Evolutionary conservation across 2,113 vertebrate species (phyloP).

Genomic region (Mus pahari): DNA sequence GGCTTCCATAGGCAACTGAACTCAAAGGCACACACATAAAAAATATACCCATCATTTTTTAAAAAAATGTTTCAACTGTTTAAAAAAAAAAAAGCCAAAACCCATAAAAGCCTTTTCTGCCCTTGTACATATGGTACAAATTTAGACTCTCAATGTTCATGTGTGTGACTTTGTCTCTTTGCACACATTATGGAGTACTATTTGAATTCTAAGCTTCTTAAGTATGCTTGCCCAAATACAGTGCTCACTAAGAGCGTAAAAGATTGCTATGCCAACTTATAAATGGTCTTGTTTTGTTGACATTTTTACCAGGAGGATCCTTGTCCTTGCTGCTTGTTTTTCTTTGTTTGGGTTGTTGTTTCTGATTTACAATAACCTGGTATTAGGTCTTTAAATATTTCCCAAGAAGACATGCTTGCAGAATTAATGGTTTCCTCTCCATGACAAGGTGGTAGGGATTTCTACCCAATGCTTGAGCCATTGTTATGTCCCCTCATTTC

Average conservation of each 20-base stretch:
- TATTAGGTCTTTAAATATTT: background rate
- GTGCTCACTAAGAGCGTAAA: background rate
- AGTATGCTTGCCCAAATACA: background rate
- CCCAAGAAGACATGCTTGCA: slow-evolving; percentile 12
- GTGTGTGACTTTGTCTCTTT: background rate
- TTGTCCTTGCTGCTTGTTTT: background rate
- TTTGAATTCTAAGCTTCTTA: background rate
- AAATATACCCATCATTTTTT: background rate
- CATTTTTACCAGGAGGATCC: background rate
- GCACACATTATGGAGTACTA: background rate
- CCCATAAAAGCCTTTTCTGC: background rate
- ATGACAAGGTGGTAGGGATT: slow-evolving; percentile 14
- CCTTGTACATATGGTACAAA: background rate
- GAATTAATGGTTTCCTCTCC: slow-evolving; percentile 47
- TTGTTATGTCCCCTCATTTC: slow-evolving; percentile 5
- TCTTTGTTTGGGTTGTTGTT: background rate
- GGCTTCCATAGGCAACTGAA: background rate
- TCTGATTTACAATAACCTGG: background rate
- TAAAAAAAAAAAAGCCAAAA: background rate
- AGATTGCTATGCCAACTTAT: background rate
- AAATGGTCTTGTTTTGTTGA: background rate
- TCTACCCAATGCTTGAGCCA: slow-evolving; percentile 29
- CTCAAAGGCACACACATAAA: background rate
- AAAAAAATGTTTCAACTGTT: background rate
- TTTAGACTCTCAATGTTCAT: background rate